phyloP scores from a whole-genome alignment of 2,113 vertebrate species.

The Pomatorhinus ruficollis region DNA sequence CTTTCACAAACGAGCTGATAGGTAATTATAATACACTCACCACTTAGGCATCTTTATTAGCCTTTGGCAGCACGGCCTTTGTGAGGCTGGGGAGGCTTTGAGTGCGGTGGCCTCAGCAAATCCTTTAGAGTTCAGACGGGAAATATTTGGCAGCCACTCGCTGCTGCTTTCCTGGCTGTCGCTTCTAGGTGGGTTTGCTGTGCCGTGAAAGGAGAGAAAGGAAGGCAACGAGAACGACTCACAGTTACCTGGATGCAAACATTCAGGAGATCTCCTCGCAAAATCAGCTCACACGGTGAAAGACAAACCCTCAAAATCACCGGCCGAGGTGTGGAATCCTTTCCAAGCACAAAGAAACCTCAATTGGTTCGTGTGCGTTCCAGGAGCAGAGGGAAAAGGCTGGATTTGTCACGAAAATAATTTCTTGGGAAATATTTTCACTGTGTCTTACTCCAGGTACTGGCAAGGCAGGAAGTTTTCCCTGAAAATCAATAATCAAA shows the following conservation, averaged over 20 bases:
- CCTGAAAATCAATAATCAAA: background rate
- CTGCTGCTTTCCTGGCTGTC: background rate
- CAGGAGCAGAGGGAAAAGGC: background rate
- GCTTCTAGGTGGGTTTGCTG: background rate
- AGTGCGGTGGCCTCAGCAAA: background rate
- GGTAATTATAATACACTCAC: slow-evolving; percentile 52
- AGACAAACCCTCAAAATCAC: background rate
- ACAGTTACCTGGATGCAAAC: background rate
- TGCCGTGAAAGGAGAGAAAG: background rate
- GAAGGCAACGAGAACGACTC: background rate
- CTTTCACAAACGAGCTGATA: slow-evolving; percentile 41
- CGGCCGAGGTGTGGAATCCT: background rate
- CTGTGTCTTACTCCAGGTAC: background rate
- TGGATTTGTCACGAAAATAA: background rate
- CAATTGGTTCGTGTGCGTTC: background rate
- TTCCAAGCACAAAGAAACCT: background rate
- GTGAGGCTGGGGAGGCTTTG: background rate
- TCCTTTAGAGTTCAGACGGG: background rate
- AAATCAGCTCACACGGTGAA: background rate
- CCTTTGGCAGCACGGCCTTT: slow-evolving; percentile 14
- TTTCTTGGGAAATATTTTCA: background rate
- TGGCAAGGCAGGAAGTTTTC: background rate
- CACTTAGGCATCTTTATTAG: slow-evolving; percentile 51
- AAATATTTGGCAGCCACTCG: background rate
- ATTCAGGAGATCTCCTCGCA: background rate